Percentiles rank a stretch among this genome's conserved stretches.
These are phyloP conservation scores for Sebastes variabilis DNA, from an alignment of 2,797 vertebrate genomes.

Conservation along the genomic window DNA sequence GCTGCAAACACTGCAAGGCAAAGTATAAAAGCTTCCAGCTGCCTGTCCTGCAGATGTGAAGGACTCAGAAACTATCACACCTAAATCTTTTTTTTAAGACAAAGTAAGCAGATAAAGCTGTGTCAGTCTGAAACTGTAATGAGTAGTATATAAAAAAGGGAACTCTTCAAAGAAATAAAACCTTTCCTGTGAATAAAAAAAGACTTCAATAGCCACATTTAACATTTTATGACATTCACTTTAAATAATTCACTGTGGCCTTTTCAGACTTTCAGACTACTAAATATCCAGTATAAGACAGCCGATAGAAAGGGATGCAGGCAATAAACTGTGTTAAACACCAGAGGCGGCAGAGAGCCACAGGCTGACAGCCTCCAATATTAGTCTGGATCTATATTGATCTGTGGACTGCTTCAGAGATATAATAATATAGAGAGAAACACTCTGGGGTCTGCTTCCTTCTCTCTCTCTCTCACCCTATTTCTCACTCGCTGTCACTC, in stretches of 20 bases:
- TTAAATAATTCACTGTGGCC: not conserved
- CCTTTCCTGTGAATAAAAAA: not conserved
- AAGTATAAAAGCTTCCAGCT: not conserved
- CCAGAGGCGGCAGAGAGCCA: conserved; percentile 23
- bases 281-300: not conserved
- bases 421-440: conserved; percentile 51
- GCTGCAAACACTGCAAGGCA: not conserved
- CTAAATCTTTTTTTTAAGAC: not conserved
- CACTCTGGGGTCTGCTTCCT: conserved; percentile 36
- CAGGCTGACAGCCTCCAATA: conserved; percentile 31
- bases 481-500: not conserved
- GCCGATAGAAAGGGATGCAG: not conserved
- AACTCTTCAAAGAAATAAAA: not conserved
- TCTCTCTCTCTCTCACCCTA: not conserved
- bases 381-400: conserved; percentile 65
- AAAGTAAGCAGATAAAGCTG: not conserved
- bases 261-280: not conserved
- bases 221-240: not conserved
- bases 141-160: not conserved
- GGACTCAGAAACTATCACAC: not conserved
- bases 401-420: conserved; percentile 50
- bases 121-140: not conserved
- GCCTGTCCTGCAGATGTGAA: not conserved
- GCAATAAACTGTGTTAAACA: not conserved
- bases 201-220: not conserved